phyloP scores from a whole-genome alignment of 92 coral and sea anemone genomes.

The Nematostella vectensis region DNA sequence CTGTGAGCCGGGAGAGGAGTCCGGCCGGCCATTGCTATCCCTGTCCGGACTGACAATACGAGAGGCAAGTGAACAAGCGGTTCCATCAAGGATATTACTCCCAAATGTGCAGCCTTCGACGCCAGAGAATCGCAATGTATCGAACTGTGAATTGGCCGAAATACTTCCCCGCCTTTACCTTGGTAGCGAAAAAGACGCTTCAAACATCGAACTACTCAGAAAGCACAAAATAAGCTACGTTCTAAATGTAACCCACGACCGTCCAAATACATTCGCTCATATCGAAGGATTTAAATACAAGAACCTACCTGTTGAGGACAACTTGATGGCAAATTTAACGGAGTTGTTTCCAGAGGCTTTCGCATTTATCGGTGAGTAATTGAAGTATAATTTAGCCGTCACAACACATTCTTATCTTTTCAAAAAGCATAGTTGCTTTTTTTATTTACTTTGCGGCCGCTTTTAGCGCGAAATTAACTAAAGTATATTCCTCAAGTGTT shows the following conservation, averaged over 20 bases:
- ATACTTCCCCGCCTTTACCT: slow-evolving; percentile 83
- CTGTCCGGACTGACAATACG: slow-evolving; percentile 66
- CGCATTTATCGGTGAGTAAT: slow-evolving; percentile 84
- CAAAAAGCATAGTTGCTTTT: not conserved
- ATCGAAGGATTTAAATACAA: slow-evolving; percentile 85
- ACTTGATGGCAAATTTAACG: slow-evolving; percentile 82
- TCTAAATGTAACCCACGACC: slow-evolving; percentile 88
- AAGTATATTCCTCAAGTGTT: too few species aligned
- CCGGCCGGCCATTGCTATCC: slow-evolving; percentile 72
- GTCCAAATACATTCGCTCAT: slow-evolving; percentile 92
- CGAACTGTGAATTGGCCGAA: slow-evolving; percentile 44
- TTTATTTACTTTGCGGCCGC: not conserved
- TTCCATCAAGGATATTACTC: slow-evolving; percentile 3
- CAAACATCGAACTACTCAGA: slow-evolving; percentile 70
- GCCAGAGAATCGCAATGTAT: slow-evolving; percentile 12
- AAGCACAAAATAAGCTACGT: slow-evolving; percentile 73
- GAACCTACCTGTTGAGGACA: slow-evolving; percentile 92
- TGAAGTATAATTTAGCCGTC: too few species aligned
- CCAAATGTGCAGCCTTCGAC: slow-evolving; percentile 33
- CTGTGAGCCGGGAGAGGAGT: slow-evolving; percentile 82
- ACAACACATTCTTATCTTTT: slow-evolving; percentile 5
- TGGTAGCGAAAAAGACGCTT: slow-evolving; percentile 88
- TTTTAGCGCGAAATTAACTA: not conserved
- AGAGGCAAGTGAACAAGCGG: slow-evolving; percentile 32
- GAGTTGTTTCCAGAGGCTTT: slow-evolving; percentile 96